Conservation (phyloP, 2,888 invertebrate species). For the Lithophane leautieri region DNA sequence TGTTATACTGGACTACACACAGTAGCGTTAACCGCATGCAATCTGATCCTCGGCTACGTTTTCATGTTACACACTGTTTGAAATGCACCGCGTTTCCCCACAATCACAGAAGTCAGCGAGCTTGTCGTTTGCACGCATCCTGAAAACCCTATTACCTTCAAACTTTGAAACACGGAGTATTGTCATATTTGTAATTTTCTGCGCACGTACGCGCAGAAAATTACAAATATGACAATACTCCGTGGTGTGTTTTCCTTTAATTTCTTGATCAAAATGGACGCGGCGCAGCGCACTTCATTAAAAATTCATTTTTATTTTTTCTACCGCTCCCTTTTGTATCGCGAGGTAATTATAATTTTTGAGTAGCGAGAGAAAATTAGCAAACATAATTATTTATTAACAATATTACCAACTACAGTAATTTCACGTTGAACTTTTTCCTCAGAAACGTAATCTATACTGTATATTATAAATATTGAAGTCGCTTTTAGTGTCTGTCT, state of each 20-base stretch:
- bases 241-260: constrained; percentile 57
- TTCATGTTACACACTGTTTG: constrained; percentile 16
- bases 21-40: constrained; percentile 31
- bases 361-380: constrained; percentile 63
- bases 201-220: constrained; percentile 34
- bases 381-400: constrained; percentile 57
- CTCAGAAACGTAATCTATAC: not conserved
- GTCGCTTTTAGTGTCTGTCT: not conserved
- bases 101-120: constrained; percentile 29
- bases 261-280: constrained; percentile 49
- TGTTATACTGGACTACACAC: constrained; percentile 16
- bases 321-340: constrained; percentile 49
- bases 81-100: constrained; percentile 31
- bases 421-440: constrained; percentile 15
- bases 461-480: not conserved
- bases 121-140: constrained; percentile 29
- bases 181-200: no score
- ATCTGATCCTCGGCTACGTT: constrained; percentile 40
- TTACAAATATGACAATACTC: constrained; percentile 21
- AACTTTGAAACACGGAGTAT: constrained; percentile 30
- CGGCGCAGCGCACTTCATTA: constrained; percentile 44
- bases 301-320: constrained; percentile 63
- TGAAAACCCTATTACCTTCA: constrained; percentile 24
- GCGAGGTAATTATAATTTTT: constrained; percentile 67
- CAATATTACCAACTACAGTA: constrained; percentile 26